phyloP scores from a whole-genome alignment of 2,113 vertebrate genomes.

The Sturnus vulgaris region DNA sequence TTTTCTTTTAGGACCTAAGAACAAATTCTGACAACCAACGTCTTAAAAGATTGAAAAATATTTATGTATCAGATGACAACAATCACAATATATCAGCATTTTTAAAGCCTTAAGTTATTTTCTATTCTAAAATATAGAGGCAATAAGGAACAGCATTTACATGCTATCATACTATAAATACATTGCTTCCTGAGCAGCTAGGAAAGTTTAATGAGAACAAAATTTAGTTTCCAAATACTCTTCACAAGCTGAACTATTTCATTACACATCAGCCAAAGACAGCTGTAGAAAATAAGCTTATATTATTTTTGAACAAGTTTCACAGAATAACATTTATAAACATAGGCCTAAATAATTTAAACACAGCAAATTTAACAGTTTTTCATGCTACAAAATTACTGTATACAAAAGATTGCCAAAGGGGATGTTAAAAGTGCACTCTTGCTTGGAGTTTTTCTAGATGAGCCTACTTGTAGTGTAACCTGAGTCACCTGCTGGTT shows the following conservation, averaged over 20 bases:
- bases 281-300: slow-evolving; percentile 73
- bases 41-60: slow-evolving; percentile 51
- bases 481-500: background rate
- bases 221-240: background rate
- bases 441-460: slow-evolving; percentile 57
- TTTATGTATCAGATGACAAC: slow-evolving; percentile 28
- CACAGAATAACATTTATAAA: slow-evolving; percentile 73
- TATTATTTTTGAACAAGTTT: slow-evolving; percentile 74
- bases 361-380: slow-evolving; percentile 66
- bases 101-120: background rate
- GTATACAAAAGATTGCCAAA: slow-evolving; percentile 67
- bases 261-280: slow-evolving; percentile 3
- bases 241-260: background rate
- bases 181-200: slow-evolving; percentile 33
- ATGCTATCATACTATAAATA: background rate
- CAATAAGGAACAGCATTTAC: slow-evolving; percentile 1
- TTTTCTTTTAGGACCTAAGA: background rate
- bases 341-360: slow-evolving; percentile 74
- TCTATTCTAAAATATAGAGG: slow-evolving; percentile 4
- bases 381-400: slow-evolving; percentile 74
- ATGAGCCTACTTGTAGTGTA: slow-evolving; percentile 38
- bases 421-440: slow-evolving; percentile 67
- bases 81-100: background rate
- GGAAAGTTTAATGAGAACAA: background rate
- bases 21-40: background rate